A percentile compares a stretch with the other conserved stretches of the same genome.
Evolutionary conservation across 1,140 invertebrate species (phyloP).

Genomic region (Whitmania pigra): DNA sequence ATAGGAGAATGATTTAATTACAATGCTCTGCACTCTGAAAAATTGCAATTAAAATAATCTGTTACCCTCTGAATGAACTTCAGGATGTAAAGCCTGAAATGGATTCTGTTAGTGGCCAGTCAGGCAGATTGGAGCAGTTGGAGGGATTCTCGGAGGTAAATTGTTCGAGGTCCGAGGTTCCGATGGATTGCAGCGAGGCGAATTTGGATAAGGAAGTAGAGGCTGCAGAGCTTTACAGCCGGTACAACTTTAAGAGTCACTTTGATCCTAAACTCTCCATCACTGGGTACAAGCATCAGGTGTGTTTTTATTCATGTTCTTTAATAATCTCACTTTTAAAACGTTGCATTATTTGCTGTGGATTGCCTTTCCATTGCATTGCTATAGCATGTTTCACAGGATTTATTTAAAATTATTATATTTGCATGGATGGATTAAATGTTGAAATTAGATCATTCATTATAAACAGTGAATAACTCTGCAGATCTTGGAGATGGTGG

Average conservation of each 20-base stretch:
- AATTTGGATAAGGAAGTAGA: conserved; percentile 17
- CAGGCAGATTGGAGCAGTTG: conserved; percentile 27
- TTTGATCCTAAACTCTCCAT: conserved; percentile 34
- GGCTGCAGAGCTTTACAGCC: conserved; percentile 32
- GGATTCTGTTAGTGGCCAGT: background rate
- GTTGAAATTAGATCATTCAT: background rate
- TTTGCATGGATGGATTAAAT: background rate
- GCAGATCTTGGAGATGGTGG: conserved; percentile 33
- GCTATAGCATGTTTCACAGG: background rate
- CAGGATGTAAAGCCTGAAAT: no score
- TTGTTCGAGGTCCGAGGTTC: conserved; percentile 8
- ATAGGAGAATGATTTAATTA: no score
- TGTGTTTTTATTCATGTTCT: background rate
- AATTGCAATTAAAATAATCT: no score
- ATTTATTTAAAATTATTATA: background rate
- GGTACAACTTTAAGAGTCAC: conserved; percentile 33
- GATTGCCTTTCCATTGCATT: no score
- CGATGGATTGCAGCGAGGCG: background rate
- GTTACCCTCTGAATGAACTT: no score
- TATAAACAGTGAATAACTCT: background rate
- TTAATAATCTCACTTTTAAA: background rate
- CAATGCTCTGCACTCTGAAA: no score
- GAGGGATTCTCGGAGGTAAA: conserved; percentile 32
- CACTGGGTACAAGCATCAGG: conserved; percentile 32
- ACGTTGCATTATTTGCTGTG: background rate